A percentile compares a stretch with the other conserved stretches of the same genome.
phyloP scores from a whole-genome alignment of 2,888 invertebrate genomes.

The Brachyptera risi region DNA sequence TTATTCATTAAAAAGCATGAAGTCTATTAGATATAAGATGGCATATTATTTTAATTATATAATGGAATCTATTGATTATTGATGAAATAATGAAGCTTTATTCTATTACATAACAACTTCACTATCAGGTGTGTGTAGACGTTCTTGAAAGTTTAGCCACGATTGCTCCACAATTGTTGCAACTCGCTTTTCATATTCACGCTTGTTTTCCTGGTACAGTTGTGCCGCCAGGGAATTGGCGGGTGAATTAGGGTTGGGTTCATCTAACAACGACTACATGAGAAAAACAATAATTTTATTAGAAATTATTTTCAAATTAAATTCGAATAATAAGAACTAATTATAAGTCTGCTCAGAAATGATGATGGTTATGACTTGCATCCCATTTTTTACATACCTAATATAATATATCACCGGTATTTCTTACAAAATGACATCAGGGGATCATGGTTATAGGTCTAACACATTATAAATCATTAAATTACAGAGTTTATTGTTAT shows the following conservation, averaged over 20 bases:
- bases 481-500: too few species aligned
- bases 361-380: conserved; percentile 16
- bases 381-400: too few species aligned
- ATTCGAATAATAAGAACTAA: too few species aligned
- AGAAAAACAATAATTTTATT: conserved; percentile 28
- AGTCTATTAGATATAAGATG: too few species aligned
- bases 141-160: conserved; percentile 51
- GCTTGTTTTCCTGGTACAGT: conserved; percentile 61
- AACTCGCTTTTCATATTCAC: conserved; percentile 63
- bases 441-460: too few species aligned
- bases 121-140: conserved; percentile 30
- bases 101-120: neutral
- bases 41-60: too few species aligned
- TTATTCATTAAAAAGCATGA: too few species aligned
- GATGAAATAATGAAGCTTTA: too few species aligned
- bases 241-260: conserved; percentile 66
- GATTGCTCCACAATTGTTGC: conserved; percentile 61
- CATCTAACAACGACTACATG: conserved; percentile 60
- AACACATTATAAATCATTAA: too few species aligned
- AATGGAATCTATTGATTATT: too few species aligned
- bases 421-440: too few species aligned
- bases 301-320: neutral
- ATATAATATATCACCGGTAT: too few species aligned
- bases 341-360: conserved; percentile 21
- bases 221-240: conserved; percentile 64